Evolutionary conservation across 2,113 vertebrate genomes (phyloP), one percentile per base, ranked within the genome.

Genomic region (Toxotes jaculatrix): DNA sequence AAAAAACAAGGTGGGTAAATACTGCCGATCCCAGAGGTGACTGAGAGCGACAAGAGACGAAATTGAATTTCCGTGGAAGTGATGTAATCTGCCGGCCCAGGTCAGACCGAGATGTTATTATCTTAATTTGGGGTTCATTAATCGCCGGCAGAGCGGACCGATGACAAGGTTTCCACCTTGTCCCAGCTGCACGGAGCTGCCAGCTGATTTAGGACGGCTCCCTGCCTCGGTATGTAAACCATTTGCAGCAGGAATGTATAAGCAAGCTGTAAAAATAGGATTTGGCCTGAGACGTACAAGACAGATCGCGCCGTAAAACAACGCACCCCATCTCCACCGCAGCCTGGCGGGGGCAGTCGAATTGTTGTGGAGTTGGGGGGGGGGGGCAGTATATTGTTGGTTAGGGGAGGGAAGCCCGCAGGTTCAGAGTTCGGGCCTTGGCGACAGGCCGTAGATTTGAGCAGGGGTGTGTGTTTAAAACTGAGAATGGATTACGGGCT

Each of bases 231-330:
- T 96, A 97, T 97, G 96, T 97, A 97, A 97, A 97, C 96, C 95
- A 89, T 96, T 94, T 96, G 89, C 86, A 70, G 94, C 93, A 96
- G 95, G 96, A 97, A 97, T 97, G 96, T 94, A 96, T 97, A 98
- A 98, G 96, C 97, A 97, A 97, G 94, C 95, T 95, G 95, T 97
- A 97, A 97, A 97, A 96, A 96, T 96, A 94, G 96, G 97, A 96
- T 96, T 96, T 95, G 95, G 94, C 89, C 93, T 89, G 90, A 94
- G 95, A 96, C 95, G 89, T 93, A 93, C 94, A 95, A 96, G 95
- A 95, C 91, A 84, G 94, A 95, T 95, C 92, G 42, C 90, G 94
- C 96, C 94, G 94, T 96, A 96, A 97, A 96, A 96, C 95, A 96
- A 96, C 95, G 95, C 84, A 10, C 80, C 79, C 78, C 83, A 95